phyloP scores from a whole-genome alignment of 2,113 vertebrate species.

The Nestor notabilis region DNA sequence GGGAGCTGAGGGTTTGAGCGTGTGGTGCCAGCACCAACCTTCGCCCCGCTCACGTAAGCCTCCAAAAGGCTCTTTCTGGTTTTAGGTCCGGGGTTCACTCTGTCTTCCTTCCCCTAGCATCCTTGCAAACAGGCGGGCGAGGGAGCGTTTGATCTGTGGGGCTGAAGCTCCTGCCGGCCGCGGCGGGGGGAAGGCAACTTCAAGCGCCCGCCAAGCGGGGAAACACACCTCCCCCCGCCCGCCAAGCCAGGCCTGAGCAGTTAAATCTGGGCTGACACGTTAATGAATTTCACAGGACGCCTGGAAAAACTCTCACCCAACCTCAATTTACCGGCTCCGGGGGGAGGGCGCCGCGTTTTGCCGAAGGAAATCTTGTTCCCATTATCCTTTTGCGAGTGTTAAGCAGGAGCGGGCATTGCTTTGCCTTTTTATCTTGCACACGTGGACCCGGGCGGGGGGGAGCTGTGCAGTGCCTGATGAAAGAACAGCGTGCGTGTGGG shows the following conservation, averaged over 20 bases:
- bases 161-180: neutral
- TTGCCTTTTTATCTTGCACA: constrained; percentile 51
- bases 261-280: constrained; percentile 64
- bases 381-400: constrained; percentile 59
- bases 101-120: accelerated
- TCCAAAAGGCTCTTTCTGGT: neutral
- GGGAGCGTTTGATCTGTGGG: neutral
- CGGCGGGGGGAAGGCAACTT: neutral
- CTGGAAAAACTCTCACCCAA: constrained; percentile 74
- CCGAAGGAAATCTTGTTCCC: constrained; percentile 63
- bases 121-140: accelerated
- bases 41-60: neutral
- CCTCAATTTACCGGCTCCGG: neutral
- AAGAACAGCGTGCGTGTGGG: neutral
- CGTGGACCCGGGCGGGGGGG: neutral
- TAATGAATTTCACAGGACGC: constrained; percentile 75
- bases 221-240: too few relatives aligned
- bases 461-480: neutral
- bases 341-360: neutral
- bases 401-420: neutral
- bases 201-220: neutral
- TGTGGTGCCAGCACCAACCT: neutral
- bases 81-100: neutral
- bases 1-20: neutral
- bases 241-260: constrained; percentile 49